Evolutionary conservation across 2,888 invertebrate species (phyloP).

Genomic region (Nudaria mundana): DNA sequence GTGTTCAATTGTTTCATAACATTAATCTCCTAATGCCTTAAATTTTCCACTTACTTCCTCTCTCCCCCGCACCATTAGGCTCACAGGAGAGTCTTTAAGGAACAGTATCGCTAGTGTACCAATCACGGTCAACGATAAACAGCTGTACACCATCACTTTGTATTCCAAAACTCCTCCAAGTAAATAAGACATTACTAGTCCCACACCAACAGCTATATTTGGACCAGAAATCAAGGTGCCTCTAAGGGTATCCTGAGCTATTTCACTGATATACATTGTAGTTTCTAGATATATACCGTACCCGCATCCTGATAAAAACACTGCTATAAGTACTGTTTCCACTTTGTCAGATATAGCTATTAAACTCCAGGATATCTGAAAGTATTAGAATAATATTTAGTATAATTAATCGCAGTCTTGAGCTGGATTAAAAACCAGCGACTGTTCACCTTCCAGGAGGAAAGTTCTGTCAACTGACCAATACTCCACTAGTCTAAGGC

Average conservation of each 20-base stretch:
- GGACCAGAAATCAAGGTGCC: slow-evolving; percentile 33
- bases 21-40: neutral
- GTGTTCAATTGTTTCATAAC: neutral
- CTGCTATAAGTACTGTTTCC: neutral
- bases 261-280: slow-evolving; percentile 27
- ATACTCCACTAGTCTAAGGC: too few species aligned
- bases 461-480: too few species aligned
- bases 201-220: neutral
- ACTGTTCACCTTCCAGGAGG: too few species aligned
- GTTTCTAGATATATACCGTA: neutral
- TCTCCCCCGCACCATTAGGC: neutral
- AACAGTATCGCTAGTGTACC: neutral
- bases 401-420: too few species aligned
- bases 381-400: too few species aligned
- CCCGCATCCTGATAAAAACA: neutral
- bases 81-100: neutral
- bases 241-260: slow-evolving; percentile 40
- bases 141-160: neutral
- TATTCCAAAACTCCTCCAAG: neutral
- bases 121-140: neutral
- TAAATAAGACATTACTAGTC: neutral
- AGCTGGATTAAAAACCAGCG: too few species aligned
- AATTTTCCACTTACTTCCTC: neutral
- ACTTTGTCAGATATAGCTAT: neutral
- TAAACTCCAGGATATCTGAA: slow-evolving; percentile 3